phyloP scores from a whole-genome alignment of 2,888 invertebrate genomes.

The Catocala fraxini region DNA sequence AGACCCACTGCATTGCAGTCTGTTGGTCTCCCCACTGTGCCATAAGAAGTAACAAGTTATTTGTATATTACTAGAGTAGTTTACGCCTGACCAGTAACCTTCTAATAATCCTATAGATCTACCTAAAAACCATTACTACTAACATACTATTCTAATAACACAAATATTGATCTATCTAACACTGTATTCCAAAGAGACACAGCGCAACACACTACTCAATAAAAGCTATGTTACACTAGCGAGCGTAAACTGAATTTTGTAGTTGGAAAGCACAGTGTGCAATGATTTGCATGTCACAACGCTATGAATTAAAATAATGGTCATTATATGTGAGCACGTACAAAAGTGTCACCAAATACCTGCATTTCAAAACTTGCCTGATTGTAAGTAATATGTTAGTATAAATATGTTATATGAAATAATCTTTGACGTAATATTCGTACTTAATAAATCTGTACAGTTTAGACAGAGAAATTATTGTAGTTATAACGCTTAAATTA shows the following conservation, averaged over 20 bases:
- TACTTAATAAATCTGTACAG: too few relatives aligned
- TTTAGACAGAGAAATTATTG: too few relatives aligned
- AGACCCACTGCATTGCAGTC: too few relatives aligned
- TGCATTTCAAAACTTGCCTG: neutral
- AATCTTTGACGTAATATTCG: too few relatives aligned
- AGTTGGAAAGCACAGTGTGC: slow-evolving; percentile 13
- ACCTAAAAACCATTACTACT: slow-evolving; percentile 6
- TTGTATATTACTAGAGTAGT: too few relatives aligned
- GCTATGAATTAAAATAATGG: slow-evolving; percentile 21
- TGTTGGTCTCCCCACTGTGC: too few relatives aligned
- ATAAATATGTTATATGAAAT: too few relatives aligned
- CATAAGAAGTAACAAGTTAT: too few relatives aligned
- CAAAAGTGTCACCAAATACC: slow-evolving; percentile 13
- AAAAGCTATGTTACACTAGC: neutral
- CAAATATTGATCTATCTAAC: slow-evolving; percentile 20
- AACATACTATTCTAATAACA: slow-evolving; percentile 29
- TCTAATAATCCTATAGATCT: slow-evolving; percentile 32
- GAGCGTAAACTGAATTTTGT: slow-evolving; percentile 6
- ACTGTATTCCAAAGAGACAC: slow-evolving; percentile 8
- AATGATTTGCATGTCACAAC: slow-evolving; percentile 25
- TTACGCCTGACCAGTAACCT: slow-evolving; percentile 1
- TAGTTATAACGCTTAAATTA: too few relatives aligned
- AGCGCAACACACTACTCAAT: neutral
- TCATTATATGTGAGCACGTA: slow-evolving; percentile 32
- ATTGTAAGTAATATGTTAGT: neutral